A percentile compares a stretch with the other conserved stretches of the same genome.
These are phyloP conservation scores for Drosophila malerkotliana DNA, from an alignment of 1,140 invertebrate genomes.

Conservation along the genomic window DNA sequence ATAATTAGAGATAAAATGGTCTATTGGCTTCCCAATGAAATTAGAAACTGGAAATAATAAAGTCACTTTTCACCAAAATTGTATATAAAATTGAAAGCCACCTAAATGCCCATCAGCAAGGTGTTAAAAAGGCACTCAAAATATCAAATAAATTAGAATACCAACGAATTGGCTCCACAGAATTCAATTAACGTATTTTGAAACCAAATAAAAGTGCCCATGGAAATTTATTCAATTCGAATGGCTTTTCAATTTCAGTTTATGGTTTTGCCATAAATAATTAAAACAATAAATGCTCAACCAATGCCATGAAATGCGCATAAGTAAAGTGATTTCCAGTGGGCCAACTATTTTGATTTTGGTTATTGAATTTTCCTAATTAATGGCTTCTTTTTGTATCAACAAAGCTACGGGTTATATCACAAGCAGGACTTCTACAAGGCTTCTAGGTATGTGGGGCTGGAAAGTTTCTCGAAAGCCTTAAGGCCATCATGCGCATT, in stretches of 20 bases:
- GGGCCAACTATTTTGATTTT: neutral
- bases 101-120: neutral
- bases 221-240: neutral
- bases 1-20: too few relatives aligned
- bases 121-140: conserved; percentile 1
- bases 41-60: neutral
- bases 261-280: conserved; percentile 13
- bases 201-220: neutral
- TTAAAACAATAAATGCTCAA: conserved; percentile 12
- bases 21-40: too few relatives aligned
- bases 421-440: conserved; percentile 4
- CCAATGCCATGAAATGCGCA: conserved; percentile 4
- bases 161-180: neutral
- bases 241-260: conserved; percentile 11
- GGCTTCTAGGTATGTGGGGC: neutral
- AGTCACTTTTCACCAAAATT: neutral
- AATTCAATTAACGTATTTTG: neutral
- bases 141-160: neutral
- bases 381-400: neutral
- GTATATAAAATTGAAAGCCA: neutral
- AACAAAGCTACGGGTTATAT: neutral
- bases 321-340: neutral
- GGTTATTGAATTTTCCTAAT: conserved; percentile 2
- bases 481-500: conserved; percentile 36
- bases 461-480: conserved; percentile 10